phyloP scores from a whole-genome alignment of 1,140 invertebrate species.

The Ctenoplectra terminalis region DNA sequence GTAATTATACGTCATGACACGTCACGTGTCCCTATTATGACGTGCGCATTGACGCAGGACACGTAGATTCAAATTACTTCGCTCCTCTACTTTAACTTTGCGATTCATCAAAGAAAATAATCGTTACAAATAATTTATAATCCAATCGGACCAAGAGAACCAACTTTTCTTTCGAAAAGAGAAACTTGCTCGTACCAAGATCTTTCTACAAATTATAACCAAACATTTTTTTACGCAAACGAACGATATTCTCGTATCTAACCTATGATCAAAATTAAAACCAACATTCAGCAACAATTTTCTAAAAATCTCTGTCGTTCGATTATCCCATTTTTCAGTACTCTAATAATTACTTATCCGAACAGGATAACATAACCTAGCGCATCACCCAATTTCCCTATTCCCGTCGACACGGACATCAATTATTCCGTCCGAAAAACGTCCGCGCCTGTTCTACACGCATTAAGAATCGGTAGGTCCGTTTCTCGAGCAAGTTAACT shows the following conservation, averaged over 20 bases:
- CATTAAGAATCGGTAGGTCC: background rate
- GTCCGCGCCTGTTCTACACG: too few relatives aligned
- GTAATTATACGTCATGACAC: background rate
- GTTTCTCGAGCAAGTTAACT: slow-evolving; percentile 52
- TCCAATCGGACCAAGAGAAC: background rate
- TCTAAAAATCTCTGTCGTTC: too few relatives aligned
- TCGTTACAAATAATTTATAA: background rate
- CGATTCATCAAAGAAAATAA: background rate
- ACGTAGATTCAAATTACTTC: background rate
- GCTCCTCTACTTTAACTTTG: background rate
- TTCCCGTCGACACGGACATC: too few relatives aligned
- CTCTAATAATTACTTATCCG: too few relatives aligned
- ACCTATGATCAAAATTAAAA: too few relatives aligned
- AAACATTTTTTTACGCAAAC: background rate
- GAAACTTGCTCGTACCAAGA: background rate
- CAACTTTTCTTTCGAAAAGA: background rate
- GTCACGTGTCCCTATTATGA: slow-evolving; percentile 10
- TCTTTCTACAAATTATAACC: background rate
- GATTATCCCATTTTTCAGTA: too few relatives aligned
- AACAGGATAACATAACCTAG: too few relatives aligned
- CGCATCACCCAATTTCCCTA: too few relatives aligned
- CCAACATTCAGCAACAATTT: too few relatives aligned
- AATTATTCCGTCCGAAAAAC: too few relatives aligned
- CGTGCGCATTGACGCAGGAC: background rate
- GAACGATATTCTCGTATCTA: too few relatives aligned